Conservation (phyloP, 1,140 invertebrate species). For the Apocrypta bakeri region DNA sequence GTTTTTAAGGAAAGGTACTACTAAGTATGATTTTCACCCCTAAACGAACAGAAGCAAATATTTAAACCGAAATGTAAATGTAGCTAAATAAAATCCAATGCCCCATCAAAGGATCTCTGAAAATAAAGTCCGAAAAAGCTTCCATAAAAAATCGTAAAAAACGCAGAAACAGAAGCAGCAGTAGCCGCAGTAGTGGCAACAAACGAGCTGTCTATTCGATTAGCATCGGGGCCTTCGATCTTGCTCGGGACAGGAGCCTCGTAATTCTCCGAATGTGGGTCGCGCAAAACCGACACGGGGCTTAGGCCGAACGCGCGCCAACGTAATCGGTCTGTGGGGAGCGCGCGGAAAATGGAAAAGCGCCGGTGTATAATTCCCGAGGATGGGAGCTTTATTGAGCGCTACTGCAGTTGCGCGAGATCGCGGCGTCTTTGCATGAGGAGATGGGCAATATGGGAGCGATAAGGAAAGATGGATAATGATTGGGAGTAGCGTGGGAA, state of each 20-base stretch:
- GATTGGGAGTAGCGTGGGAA: background rate
- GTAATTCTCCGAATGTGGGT: constrained; percentile 43
- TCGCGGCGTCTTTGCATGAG: background rate
- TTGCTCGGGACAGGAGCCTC: constrained; percentile 29
- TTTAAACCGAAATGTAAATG: too few relatives aligned
- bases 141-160: background rate
- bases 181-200: background rate
- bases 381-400: background rate
- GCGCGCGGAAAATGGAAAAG: constrained; percentile 50
- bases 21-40: too few relatives aligned
- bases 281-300: background rate
- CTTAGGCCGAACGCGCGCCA: background rate
- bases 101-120: background rate
- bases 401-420: background rate
- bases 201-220: constrained; percentile 44
- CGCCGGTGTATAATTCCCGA: constrained; percentile 23
- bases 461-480: background rate
- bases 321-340: constrained; percentile 59
- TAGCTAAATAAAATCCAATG: too few relatives aligned
- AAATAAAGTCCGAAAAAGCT: background rate
- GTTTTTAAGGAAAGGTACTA: too few relatives aligned
- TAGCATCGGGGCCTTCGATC: constrained; percentile 57
- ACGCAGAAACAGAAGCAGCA: background rate
- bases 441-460: background rate
- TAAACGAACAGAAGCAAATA: too few relatives aligned